Percentiles rank a stretch among this genome's conserved stretches.
phyloP scores from a whole-genome alignment of 2,797 vertebrate species.

The Synaphobranchus kaupii region DNA sequence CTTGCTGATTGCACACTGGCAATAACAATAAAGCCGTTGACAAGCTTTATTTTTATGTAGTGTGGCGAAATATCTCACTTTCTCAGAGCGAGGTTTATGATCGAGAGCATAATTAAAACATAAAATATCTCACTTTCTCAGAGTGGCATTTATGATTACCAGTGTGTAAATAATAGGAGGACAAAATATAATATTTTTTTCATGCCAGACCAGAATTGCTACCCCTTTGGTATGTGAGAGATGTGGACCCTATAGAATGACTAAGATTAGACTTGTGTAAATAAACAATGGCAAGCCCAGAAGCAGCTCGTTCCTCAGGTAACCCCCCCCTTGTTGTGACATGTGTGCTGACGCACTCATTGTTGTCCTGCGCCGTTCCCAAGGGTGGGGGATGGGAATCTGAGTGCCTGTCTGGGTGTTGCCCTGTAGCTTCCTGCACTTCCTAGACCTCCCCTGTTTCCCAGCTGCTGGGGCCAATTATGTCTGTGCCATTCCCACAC shows the following conservation, averaged over 20 bases:
- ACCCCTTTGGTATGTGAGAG: constrained; percentile 6
- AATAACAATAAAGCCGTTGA: not conserved
- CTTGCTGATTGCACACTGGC: not conserved
- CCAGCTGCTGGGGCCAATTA: constrained; percentile 32
- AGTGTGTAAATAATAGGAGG: not conserved
- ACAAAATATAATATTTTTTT: not conserved
- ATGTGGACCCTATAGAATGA: constrained; percentile 17
- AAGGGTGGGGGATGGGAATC: constrained; percentile 10
- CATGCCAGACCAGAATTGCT: not conserved
- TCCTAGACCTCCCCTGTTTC: constrained; percentile 30
- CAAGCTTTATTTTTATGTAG: not conserved
- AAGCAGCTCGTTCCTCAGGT: constrained; percentile 31
- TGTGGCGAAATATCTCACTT: not conserved
- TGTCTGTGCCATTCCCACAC: constrained; percentile 23
- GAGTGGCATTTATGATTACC: not conserved
- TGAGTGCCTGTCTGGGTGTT: constrained; percentile 28
- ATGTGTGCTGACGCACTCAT: constrained; percentile 27
- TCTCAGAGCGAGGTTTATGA: not conserved
- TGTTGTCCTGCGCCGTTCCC: constrained; percentile 19
- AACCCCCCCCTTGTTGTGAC: constrained; percentile 19
- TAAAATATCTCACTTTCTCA: not conserved
- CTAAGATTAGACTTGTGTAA: constrained; percentile 25
- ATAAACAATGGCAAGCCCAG: constrained; percentile 18
- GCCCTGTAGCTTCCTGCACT: constrained; percentile 27
- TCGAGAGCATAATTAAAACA: not conserved